Percentiles rank a stretch among this genome's conserved stretches.
phyloP scores from a whole-genome alignment of 2,797 vertebrate species.

The Rhinophrynus dorsalis region DNA sequence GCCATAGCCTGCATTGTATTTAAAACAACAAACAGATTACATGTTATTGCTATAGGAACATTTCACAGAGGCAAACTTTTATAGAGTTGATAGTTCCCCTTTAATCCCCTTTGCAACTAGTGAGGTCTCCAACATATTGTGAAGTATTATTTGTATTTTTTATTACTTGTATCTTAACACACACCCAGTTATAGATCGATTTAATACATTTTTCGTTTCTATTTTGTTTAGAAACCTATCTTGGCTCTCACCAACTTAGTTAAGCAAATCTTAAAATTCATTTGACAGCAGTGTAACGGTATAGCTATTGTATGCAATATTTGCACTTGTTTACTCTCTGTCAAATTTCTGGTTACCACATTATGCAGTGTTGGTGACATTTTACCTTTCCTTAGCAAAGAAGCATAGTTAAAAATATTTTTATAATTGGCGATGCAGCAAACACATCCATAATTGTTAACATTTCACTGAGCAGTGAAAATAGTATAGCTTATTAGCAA shows the following conservation, averaged over 20 bases:
- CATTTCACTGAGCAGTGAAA: constrained; percentile 17
- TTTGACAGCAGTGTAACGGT: constrained; percentile 12
- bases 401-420: constrained; percentile 17
- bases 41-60: too few species aligned
- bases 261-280: background rate
- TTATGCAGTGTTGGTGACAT: constrained; percentile 10
- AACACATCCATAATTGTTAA: constrained; percentile 44
- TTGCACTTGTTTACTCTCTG: constrained; percentile 35
- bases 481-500: constrained; percentile 32
- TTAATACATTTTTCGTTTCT: background rate
- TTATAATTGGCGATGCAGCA: constrained; percentile 42
- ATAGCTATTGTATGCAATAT: constrained; percentile 22
- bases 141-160: too few species aligned
- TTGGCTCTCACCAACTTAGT: background rate
- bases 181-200: too few species aligned
- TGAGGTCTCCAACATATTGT: too few species aligned
- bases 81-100: too few species aligned
- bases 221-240: constrained; percentile 4
- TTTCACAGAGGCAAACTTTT: too few species aligned
- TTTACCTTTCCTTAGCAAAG: constrained; percentile 12
- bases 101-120: too few species aligned
- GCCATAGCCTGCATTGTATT: too few species aligned
- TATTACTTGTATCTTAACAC: too few species aligned
- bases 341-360: constrained; percentile 15
- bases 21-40: too few species aligned